A percentile compares a stretch with the other conserved stretches of the same genome.
Evolutionary conservation across 2,113 vertebrate genomes (phyloP).

Genomic region (Semnornis frantzii): DNA sequence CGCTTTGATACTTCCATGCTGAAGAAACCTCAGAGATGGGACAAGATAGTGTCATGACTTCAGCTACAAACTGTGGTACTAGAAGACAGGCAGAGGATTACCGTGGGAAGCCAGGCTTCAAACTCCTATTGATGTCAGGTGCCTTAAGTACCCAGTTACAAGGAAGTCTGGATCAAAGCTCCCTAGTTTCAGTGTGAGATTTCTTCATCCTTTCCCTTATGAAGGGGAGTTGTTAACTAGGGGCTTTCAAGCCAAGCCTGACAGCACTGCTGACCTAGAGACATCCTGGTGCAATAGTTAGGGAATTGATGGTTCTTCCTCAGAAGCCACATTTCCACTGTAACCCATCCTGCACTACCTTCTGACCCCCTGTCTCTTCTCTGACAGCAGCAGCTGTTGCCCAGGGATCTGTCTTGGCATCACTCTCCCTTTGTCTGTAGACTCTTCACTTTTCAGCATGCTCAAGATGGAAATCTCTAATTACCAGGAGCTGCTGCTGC

Average conservation of each 20-base stretch:
- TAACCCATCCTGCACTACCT: background rate
- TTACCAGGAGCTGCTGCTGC: background rate
- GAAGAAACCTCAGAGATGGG: background rate
- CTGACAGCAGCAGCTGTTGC: background rate
- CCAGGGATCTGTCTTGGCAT: background rate
- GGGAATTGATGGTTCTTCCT: background rate
- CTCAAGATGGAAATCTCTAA: background rate
- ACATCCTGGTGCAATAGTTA: background rate
- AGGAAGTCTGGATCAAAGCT: background rate
- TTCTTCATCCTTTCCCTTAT: background rate
- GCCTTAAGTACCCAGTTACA: background rate
- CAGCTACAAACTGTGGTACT: background rate
- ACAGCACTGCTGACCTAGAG: background rate
- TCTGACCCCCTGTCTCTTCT: background rate
- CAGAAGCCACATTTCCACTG: background rate
- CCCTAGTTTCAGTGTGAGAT: background rate
- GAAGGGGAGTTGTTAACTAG: background rate
- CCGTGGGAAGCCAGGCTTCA: background rate
- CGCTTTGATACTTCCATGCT: background rate
- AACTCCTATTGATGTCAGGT: background rate
- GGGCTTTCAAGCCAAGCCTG: background rate
- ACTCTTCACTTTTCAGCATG: rapidly evolving
- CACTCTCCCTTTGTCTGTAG: background rate
- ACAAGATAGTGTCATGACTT: background rate
- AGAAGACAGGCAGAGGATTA: background rate